Conservation (phyloP, 1,140 invertebrate species). For the Microplitis demolitor region DNA sequence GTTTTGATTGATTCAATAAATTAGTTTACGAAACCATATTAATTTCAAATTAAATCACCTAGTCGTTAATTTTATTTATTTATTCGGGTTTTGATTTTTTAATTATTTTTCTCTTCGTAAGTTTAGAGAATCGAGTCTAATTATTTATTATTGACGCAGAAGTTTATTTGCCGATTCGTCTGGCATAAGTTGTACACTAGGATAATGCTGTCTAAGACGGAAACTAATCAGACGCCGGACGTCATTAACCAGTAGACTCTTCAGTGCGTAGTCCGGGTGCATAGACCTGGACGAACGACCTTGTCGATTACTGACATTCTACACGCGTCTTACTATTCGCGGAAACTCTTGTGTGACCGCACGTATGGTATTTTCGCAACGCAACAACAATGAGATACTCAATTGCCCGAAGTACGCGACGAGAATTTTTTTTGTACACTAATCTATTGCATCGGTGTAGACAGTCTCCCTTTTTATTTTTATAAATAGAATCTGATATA, state of each 20-base stretch:
- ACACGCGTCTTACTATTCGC: slow-evolving; percentile 33
- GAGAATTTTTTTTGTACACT: neutral
- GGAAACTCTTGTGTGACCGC: slow-evolving; percentile 27
- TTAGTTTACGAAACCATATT: no score
- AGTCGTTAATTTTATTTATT: neutral
- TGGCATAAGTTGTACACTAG: slow-evolving; percentile 15
- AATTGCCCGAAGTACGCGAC: slow-evolving; percentile 9
- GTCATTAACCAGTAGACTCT: slow-evolving; percentile 19
- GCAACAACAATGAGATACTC: slow-evolving; percentile 18
- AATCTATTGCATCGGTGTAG: neutral
- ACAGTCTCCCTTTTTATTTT: no score
- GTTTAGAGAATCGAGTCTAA: neutral
- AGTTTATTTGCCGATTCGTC: slow-evolving; percentile 19
- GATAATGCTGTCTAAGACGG: slow-evolving; percentile 28
- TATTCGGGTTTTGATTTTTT: neutral
- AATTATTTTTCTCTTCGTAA: neutral
- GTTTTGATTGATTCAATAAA: neutral
- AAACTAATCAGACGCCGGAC: slow-evolving; percentile 39
- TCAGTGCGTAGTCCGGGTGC: neutral
- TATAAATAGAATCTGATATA: no score
- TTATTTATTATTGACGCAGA: neutral
- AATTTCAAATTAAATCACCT: neutral
- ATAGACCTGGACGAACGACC: slow-evolving; percentile 22
- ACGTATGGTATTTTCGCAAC: slow-evolving; percentile 4
- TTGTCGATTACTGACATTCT: slow-evolving; percentile 29